Conservation (phyloP, 2,113 vertebrate genomes). For the Malurus elegans region DNA sequence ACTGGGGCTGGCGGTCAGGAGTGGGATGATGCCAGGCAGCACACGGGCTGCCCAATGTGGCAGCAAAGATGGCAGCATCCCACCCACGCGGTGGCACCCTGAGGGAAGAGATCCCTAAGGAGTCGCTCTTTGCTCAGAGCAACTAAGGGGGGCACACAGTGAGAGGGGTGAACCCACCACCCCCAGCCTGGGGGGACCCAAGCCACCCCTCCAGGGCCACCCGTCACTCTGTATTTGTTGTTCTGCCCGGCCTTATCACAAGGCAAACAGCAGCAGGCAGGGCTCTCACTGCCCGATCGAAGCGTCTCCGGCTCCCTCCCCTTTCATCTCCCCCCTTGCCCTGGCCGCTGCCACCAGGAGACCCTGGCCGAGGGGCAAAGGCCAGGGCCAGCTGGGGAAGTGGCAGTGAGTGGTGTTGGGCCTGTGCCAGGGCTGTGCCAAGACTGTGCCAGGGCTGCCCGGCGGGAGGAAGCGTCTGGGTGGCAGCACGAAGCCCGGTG, state of each 20-base stretch:
- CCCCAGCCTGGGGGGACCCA: background rate
- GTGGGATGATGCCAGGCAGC: background rate
- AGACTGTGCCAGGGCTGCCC: background rate
- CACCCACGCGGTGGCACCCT: rapidly evolving
- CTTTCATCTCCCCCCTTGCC: background rate
- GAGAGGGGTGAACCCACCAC: background rate
- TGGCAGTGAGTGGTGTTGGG: background rate
- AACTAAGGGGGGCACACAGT: background rate
- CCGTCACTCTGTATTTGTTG: conserved; percentile 22
- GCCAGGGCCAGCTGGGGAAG: background rate
- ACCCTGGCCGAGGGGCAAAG: conserved; percentile 41
- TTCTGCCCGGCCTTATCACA: conserved; percentile 63
- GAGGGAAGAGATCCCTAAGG: background rate
- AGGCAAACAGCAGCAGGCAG: conserved; percentile 55
- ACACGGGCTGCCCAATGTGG: rapidly evolving
- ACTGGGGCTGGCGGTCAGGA: background rate
- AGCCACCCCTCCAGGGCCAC: background rate
- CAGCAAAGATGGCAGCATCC: background rate
- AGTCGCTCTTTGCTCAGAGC: background rate
- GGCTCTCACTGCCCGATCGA: conserved; percentile 17
- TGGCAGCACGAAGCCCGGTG: background rate
- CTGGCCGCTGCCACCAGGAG: background rate
- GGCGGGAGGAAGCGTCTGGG: conserved; percentile 44
- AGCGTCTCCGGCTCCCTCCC: background rate
- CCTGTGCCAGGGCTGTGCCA: background rate